Base-by-base conservation (phyloP, 2,888 invertebrate species). In the Baronia brevicornis region DNA sequence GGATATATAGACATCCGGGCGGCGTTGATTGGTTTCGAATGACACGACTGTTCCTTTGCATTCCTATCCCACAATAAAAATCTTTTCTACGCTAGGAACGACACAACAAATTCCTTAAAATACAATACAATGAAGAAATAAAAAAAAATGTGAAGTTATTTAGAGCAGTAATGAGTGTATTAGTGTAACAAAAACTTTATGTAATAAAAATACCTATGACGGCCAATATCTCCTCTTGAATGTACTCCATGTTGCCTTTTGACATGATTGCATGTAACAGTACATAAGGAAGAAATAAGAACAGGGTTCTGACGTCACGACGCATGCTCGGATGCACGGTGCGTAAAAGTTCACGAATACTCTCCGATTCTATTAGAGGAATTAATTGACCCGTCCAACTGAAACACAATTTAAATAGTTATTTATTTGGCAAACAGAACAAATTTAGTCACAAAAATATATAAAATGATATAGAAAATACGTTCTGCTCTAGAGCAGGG, bases 241-340 rank as follows among this genome's bases (percentile, higher is more conserved):
- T 51, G 54, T 62, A 61, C 69, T 69, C 48, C 51, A 71, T 51
- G 61, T 75, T 56, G 44, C 73, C 80, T 39, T 63, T 71, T 0
- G 87, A 87, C 52, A 89, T 82, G 17, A 91, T 56, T 0, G 89
- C 87, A 52, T 91, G 90, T 1, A 91, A 48, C 5, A 93, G 60
- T 18, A 93, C 90, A 47, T 93, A 90, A 0, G 94, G 94, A 32
- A 94, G 74, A 57, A 93, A 92, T 31, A 91, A 87, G 58, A 90
- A 89, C 37, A 93, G 64, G 7, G 91, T 90, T 52, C 89, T 87
- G 21, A 88, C 86, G 58, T 93, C 92, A 37, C 91, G 87, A 12
- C 90, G 88, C 69, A 94, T 90, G 48, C 92, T 91, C 1, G 92
- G 91, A 43, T 90, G 88, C 19, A 92, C 93, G 0, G 90, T 89